Conservation (phyloP, 2,113 vertebrate genomes). For the Petaurus breviceps region DNA sequence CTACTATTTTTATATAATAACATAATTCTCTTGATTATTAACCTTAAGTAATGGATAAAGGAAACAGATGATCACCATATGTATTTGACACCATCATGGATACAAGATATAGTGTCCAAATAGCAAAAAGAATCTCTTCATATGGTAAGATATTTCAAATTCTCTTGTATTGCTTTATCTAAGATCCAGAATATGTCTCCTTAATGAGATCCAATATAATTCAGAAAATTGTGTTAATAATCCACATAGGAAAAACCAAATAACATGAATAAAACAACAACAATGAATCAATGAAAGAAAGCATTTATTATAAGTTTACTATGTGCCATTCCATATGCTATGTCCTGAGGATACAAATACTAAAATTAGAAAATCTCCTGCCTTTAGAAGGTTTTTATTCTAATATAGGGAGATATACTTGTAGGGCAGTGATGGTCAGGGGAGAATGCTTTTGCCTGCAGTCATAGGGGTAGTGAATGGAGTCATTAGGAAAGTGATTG, state of each 20-base stretch:
- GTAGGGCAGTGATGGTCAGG: not conserved
- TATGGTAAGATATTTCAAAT: not conserved
- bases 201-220: not conserved
- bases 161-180: not conserved
- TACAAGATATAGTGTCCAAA: not conserved
- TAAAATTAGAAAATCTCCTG: not conserved
- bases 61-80: not conserved
- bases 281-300: not conserved
- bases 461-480: not conserved
- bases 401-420: not conserved
- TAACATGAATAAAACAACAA: not conserved
- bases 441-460: not conserved
- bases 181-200: not conserved
- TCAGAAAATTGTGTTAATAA: not conserved
- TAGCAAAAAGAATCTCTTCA: not conserved
- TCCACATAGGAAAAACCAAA: not conserved
- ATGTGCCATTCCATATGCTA: not conserved
- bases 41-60: not conserved
- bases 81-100: not conserved
- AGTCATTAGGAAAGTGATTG: not conserved
- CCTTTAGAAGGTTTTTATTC: not conserved
- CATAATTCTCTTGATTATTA: not conserved
- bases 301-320: not conserved
- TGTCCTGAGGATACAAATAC: not conserved
- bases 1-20: not conserved